phyloP scores from a whole-genome alignment of 2,888 invertebrate genomes.

The Drosophila melanosoma region DNA sequence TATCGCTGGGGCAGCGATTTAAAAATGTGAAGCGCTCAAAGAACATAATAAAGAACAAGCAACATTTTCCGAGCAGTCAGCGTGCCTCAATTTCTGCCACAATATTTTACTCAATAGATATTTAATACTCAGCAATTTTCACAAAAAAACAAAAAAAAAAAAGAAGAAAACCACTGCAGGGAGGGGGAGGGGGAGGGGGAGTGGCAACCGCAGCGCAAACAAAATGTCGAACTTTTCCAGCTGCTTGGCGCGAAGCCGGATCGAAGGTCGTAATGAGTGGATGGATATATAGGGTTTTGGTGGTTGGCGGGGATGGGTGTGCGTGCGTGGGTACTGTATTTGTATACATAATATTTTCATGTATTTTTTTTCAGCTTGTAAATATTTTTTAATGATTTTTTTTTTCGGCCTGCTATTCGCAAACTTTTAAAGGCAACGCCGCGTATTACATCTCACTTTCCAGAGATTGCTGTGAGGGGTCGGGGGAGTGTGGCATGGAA shows the following conservation, averaged over 20 bases:
- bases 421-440: slow-evolving; percentile 62
- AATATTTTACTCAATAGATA: slow-evolving; percentile 71
- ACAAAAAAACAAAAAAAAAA: neutral
- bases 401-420: slow-evolving; percentile 27
- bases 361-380: slow-evolving; percentile 69
- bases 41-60: slow-evolving; percentile 70
- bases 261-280: slow-evolving; percentile 67
- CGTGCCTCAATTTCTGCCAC: slow-evolving; percentile 52
- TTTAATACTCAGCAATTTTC: slow-evolving; percentile 71
- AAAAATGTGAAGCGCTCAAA: slow-evolving; percentile 36
- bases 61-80: slow-evolving; percentile 47
- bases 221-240: slow-evolving; percentile 50
- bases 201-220: slow-evolving; percentile 62
- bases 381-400: slow-evolving; percentile 69
- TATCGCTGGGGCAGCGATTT: slow-evolving; percentile 29
- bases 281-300: slow-evolving; percentile 4
- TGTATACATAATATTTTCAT: slow-evolving; percentile 72
- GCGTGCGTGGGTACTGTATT: slow-evolving; percentile 19
- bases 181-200: slow-evolving; percentile 5
- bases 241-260: slow-evolving; percentile 17
- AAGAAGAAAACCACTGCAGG: neutral
- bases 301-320: too few species aligned
- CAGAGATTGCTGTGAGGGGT: neutral
- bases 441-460: slow-evolving; percentile 65
- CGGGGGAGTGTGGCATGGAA: slow-evolving; percentile 11